A percentile compares a stretch with the other conserved stretches of the same genome.
Conservation (phyloP, 2,888 invertebrate genomes). For the Pilophorus perplexus region DNA sequence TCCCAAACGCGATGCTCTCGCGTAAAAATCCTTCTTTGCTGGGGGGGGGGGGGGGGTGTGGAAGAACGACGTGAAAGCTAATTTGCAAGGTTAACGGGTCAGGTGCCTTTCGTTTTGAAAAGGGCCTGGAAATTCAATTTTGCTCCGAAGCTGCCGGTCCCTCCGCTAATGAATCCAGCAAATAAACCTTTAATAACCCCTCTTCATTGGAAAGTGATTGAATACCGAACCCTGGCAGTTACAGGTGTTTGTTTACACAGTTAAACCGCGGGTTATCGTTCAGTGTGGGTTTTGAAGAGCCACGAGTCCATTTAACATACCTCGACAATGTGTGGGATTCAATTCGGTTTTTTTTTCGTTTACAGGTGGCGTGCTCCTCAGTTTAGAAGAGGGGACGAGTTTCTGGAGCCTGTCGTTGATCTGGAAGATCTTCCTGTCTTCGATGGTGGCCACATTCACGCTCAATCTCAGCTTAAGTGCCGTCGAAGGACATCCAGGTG, state of each 20-base stretch:
- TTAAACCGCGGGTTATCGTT: too few relatives aligned
- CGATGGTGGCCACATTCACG: conserved; percentile 62
- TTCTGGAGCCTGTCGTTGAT: conserved; percentile 66
- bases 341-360: too few relatives aligned
- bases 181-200: conserved; percentile 13
- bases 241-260: conserved; percentile 18
- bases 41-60: too few relatives aligned
- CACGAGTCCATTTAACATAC: too few relatives aligned
- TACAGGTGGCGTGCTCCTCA: conserved; percentile 61
- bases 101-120: conserved; percentile 14
- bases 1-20: too few relatives aligned
- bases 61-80: too few relatives aligned
- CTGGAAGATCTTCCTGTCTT: conserved; percentile 66
- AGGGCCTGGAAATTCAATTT: conserved; percentile 29
- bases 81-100: conserved; percentile 28
- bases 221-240: background rate
- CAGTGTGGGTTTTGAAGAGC: too few relatives aligned
- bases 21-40: too few relatives aligned
- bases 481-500: conserved; percentile 54
- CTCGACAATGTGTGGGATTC: too few relatives aligned
- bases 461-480: conserved; percentile 60
- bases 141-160: too few relatives aligned
- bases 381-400: conserved; percentile 64
- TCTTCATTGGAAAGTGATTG: background rate
- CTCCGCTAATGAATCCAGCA: conserved; percentile 3